Evolutionary conservation across 2,113 vertebrate genomes (phyloP).

Genomic region (Rousettus leschenaultii): DNA sequence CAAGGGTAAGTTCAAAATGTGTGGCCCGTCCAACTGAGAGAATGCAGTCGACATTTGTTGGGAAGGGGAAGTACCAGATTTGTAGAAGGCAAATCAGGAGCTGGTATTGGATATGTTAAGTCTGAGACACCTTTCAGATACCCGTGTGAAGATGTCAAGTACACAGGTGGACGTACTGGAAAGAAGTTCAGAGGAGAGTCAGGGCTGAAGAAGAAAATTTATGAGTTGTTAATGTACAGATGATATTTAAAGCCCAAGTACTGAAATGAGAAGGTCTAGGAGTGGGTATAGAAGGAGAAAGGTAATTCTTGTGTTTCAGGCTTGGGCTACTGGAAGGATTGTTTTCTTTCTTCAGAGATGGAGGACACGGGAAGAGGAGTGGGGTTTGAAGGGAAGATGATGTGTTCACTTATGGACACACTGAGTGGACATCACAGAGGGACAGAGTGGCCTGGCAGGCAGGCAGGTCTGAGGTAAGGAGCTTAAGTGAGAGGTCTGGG

Average conservation of each 20-base stretch:
- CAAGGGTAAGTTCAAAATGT: background rate
- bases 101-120: background rate
- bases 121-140: background rate
- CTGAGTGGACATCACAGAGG: background rate
- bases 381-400: background rate
- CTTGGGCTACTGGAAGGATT: background rate
- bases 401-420: background rate
- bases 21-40: too few species aligned
- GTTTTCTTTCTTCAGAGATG: background rate
- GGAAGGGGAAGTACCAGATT: background rate
- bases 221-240: background rate
- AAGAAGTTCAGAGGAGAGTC: background rate
- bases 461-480: background rate
- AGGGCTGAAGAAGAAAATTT: background rate
- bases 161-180: background rate
- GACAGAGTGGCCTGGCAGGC: background rate
- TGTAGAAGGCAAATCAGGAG: background rate
- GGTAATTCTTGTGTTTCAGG: background rate
- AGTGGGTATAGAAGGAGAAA: background rate
- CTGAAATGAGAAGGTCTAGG: background rate
- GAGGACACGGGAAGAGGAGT: background rate
- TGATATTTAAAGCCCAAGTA: background rate
- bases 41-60: background rate
- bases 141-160: background rate
- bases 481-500: background rate